These are phyloP conservation scores for Procambarus virginalis DNA, from an alignment of 1,140 invertebrate genomes.

Conservation along the genomic window DNA sequence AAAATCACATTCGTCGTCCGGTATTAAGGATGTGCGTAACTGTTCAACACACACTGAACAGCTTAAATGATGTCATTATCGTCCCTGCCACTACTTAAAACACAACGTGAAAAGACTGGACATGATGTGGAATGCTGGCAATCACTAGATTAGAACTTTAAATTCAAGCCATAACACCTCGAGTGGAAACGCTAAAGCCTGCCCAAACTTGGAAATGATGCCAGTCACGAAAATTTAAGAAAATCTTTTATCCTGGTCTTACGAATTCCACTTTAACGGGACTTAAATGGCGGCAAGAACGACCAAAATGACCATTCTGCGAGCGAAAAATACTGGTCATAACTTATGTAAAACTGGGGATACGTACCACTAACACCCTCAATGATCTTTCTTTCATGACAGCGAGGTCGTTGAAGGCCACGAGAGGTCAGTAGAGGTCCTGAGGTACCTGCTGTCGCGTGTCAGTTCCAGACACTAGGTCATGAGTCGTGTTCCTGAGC, in stretches of 20 bases:
- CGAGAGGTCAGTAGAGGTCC: neutral
- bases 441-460: neutral
- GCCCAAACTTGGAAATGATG: neutral
- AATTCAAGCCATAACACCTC: too few species aligned
- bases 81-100: too few species aligned
- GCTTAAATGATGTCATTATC: too few species aligned
- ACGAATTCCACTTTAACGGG: neutral
- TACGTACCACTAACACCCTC: neutral
- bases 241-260: neutral
- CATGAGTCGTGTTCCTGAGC: neutral
- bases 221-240: neutral
- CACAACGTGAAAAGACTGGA: too few species aligned
- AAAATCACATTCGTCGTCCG: too few species aligned
- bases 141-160: too few species aligned
- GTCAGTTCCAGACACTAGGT: neutral
- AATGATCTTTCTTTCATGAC: neutral
- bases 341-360: slow-evolving; percentile 1
- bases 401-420: neutral
- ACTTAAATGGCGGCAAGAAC: neutral
- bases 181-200: neutral
- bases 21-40: too few species aligned
- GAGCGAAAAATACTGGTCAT: neutral
- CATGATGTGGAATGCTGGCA: too few species aligned
- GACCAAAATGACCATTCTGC: neutral
- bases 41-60: too few species aligned